Evolutionary conservation across 1,140 invertebrate genomes (phyloP).

Genomic region (Scaptomyza montana): DNA sequence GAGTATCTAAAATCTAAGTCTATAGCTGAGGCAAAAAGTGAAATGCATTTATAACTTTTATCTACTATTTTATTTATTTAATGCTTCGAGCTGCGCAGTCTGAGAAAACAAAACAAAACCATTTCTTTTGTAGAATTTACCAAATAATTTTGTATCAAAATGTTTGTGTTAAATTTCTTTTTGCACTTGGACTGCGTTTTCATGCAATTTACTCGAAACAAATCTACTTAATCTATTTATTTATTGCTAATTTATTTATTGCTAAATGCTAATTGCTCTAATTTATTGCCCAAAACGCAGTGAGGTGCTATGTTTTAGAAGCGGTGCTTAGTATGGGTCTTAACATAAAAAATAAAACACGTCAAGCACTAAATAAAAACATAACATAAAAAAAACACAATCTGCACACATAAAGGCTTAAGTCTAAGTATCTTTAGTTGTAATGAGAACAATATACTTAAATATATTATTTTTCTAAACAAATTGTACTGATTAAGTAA

Average conservation of each 20-base stretch:
- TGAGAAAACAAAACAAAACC: slow-evolving; percentile 1
- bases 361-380: slow-evolving; percentile 7
- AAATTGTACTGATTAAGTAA: slow-evolving; percentile 83
- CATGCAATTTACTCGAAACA: slow-evolving; percentile 16
- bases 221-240: slow-evolving; percentile 46
- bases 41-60: slow-evolving; percentile 78
- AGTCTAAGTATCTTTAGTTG: slow-evolving; percentile 41
- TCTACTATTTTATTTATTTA: slow-evolving; percentile 51
- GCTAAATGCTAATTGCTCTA: neutral
- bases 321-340: slow-evolving; percentile 43
- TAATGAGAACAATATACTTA: slow-evolving; percentile 36
- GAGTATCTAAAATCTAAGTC: slow-evolving; percentile 65
- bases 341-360: neutral
- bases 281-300: slow-evolving; percentile 59
- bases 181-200: slow-evolving; percentile 46
- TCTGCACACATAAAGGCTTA: slow-evolving; percentile 33
- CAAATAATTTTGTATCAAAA: slow-evolving; percentile 82
- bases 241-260: slow-evolving; percentile 59
- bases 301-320: slow-evolving; percentile 69
- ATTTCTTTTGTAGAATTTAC: slow-evolving; percentile 53
- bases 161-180: slow-evolving; percentile 65
- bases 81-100: slow-evolving; percentile 41
- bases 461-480: slow-evolving; percentile 61
- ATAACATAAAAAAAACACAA: slow-evolving; percentile 5
- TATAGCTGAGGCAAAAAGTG: slow-evolving; percentile 55